A percentile compares a stretch with the other conserved stretches of the same genome.
These are phyloP conservation scores for Euphysa ruthae DNA, from an alignment of 30 jellyfish, hydroid and myxozoan genomes.

Conservation along the genomic window DNA sequence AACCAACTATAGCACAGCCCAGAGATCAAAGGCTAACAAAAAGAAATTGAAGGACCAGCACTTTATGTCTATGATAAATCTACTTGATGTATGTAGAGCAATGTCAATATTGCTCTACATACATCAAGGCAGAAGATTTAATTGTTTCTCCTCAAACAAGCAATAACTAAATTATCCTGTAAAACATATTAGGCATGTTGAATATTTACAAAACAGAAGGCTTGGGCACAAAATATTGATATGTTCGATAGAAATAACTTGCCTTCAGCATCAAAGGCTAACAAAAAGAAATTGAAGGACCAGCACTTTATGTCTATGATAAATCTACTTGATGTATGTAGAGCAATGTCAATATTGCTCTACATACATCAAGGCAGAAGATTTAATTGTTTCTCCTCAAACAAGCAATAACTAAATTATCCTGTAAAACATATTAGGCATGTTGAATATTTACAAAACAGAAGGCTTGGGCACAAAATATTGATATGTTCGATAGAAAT, in stretches of 20 bases:
- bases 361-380: no score
- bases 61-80: neutral
- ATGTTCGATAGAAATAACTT: no score
- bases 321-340: neutral
- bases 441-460: no score
- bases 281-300: neutral
- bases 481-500: no score
- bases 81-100: neutral
- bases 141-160: neutral
- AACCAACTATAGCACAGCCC: neutral
- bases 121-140: neutral
- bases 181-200: no score
- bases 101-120: neutral
- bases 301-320: neutral
- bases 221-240: no score
- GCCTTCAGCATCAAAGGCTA: neutral
- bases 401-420: no score
- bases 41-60: neutral
- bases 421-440: no score
- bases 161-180: no score
- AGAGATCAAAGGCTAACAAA: neutral
- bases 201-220: no score
- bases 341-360: neutral
- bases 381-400: neutral
- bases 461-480: no score